Base-by-base conservation (phyloP, 1,140 invertebrate species). In the Procambarus virginalis region DNA sequence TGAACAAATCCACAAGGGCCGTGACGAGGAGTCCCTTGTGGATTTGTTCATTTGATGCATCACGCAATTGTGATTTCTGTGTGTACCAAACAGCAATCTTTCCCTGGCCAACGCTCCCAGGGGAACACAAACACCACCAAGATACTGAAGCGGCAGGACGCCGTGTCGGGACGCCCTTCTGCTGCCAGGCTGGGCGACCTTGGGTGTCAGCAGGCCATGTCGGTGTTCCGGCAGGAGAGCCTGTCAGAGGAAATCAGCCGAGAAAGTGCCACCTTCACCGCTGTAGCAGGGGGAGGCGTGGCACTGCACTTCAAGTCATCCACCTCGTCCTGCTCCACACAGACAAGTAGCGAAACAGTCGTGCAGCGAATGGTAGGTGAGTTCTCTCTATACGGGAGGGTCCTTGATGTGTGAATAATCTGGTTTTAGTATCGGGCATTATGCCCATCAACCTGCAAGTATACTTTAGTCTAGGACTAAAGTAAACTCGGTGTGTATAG, bases 291-390 rank as follows among this genome's bases (percentile, higher is more conserved):
- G 17, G 85, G 85, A 34, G 80, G 86, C 8, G 80, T 89, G 70
- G 87, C 68, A n/a, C 80, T 84, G 3, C 70, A 83, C 10, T 84
- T 83, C 73, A 83, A 83, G 51, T 49, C 87, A 0, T 89, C 87
- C 80, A 83, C 75, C 2, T 84, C 87, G 9, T 84, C 87, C 46
- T 58, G 80, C 46, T 77, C 80, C n/a, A 76, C 87, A 10, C 87
- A 89, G 79, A 83, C 87, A 3, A 83, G 49, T 49, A 78, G 78
- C 45, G 70, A 89, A 73, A 89, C 87, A n/a, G 81, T 89, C 45
- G 73, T 89, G 8, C 87, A 89, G 68, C 87, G 80, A 14, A 89
- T 89, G 87, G 87, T 89, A 48, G 87, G 87, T 89, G 87, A 89
- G 87, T 89, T 34, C 34, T 34, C 34, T 34, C 34, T 34, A 34